Evolutionary conservation across 2,888 invertebrate genomes (phyloP).

Genomic region (Epinotia brunnichana): DNA sequence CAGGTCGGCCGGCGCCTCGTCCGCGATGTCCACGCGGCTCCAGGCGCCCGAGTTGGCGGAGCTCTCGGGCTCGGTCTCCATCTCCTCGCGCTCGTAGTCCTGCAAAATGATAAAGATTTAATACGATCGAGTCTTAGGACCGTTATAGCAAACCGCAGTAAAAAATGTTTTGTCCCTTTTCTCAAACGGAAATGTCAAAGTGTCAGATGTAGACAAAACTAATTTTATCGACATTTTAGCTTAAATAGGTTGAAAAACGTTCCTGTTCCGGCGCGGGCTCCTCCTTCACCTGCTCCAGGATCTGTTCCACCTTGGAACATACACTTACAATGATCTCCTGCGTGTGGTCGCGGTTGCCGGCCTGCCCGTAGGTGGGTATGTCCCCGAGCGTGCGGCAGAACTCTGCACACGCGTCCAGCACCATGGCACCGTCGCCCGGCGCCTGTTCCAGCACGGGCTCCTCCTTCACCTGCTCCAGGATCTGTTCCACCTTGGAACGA

Average conservation of each 20-base stretch:
- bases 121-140: too few relatives aligned
- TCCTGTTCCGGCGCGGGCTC: slow-evolving; percentile 74
- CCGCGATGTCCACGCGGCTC: slow-evolving; percentile 90
- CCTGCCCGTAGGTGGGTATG: slow-evolving; percentile 96
- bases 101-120: slow-evolving; percentile 39
- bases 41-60: slow-evolving; percentile 88
- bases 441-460: slow-evolving; percentile 73
- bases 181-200: too few relatives aligned
- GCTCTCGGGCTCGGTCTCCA: slow-evolving; percentile 69
- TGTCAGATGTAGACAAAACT: too few relatives aligned
- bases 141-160: too few relatives aligned
- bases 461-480: slow-evolving; percentile 80
- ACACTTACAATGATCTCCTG: slow-evolving; percentile 81
- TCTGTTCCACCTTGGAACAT: slow-evolving; percentile 67
- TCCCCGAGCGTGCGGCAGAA: slow-evolving; percentile 98
- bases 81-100: slow-evolving; percentile 73
- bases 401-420: slow-evolving; percentile 96
- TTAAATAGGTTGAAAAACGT: too few relatives aligned
- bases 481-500: slow-evolving; percentile 65
- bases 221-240: too few relatives aligned
- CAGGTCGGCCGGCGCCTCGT: slow-evolving; percentile 74
- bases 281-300: slow-evolving; percentile 80
- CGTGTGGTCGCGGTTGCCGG: slow-evolving; percentile 93
- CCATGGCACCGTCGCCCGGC: slow-evolving; percentile 85
- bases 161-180: too few relatives aligned